These are phyloP conservation scores for Pinna nobilis DNA, from an alignment of 1,140 invertebrate species.

Conservation along the genomic window DNA sequence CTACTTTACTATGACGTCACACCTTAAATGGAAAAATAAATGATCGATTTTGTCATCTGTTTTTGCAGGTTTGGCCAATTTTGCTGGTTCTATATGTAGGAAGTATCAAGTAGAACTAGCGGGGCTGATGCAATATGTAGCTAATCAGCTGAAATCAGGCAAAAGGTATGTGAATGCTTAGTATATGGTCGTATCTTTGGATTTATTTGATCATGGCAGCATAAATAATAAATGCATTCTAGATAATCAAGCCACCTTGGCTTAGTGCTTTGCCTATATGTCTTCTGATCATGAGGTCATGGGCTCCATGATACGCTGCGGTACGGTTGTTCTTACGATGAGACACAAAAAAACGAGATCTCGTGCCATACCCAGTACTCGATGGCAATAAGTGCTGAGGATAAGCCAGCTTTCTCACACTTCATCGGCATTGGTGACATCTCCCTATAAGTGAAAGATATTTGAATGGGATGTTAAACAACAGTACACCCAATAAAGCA, in stretches of 20 bases:
- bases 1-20: not conserved
- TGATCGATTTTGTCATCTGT: constrained; percentile 10
- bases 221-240: not conserved
- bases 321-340: too few relatives aligned
- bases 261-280: too few relatives aligned
- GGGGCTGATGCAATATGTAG: constrained; percentile 96
- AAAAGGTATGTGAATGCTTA: constrained; percentile 85
- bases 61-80: constrained; percentile 85
- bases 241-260: not conserved
- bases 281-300: too few relatives aligned
- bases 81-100: constrained; percentile 96
- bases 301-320: too few relatives aligned
- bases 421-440: too few relatives aligned
- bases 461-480: too few relatives aligned
- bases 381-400: too few relatives aligned
- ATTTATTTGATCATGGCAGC: not conserved
- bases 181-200: not conserved
- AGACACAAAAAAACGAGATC: too few relatives aligned
- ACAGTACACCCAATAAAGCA: too few relatives aligned
- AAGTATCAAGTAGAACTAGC: constrained; percentile 98
- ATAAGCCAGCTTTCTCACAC: too few relatives aligned
- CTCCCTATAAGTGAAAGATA: too few relatives aligned
- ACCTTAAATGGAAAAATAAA: not conserved
- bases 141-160: constrained; percentile 96
- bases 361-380: too few relatives aligned